Evolutionary conservation across 2,888 invertebrate genomes (phyloP).

Genomic region (Tetanocera ferruginea): DNA sequence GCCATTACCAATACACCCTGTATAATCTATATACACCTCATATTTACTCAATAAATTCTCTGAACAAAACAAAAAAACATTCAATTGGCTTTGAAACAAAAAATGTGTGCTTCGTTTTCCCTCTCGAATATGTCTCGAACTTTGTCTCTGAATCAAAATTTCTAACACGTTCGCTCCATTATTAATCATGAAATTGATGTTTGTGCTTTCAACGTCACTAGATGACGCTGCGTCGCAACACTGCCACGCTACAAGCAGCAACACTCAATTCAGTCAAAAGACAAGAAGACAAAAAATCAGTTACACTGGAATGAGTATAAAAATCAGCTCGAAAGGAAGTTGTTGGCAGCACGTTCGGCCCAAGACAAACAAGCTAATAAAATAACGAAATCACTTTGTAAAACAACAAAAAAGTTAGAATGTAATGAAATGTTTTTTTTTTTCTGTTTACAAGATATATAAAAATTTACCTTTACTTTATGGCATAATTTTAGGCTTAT

Average conservation of each 20-base stretch:
- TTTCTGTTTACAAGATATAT: background rate
- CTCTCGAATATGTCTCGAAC: background rate
- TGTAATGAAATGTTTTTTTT: background rate
- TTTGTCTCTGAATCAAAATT: slow-evolving; percentile 16
- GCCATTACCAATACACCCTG: too few species aligned
- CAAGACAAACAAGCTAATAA: slow-evolving; percentile 9
- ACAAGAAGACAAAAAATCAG: background rate
- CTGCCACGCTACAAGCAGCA: background rate
- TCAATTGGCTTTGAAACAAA: background rate
- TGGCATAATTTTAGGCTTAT: background rate
- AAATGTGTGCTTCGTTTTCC: background rate
- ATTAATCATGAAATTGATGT: slow-evolving; percentile 40
- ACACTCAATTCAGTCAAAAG: background rate
- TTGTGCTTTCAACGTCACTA: slow-evolving; percentile 12
- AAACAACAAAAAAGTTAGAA: slow-evolving; percentile 7
- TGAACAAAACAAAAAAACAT: background rate
- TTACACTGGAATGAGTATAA: background rate
- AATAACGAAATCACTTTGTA: slow-evolving; percentile 18
- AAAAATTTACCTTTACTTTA: too few species aligned
- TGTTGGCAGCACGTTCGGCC: slow-evolving; percentile 13
- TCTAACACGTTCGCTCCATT: slow-evolving; percentile 34
- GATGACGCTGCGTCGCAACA: background rate
- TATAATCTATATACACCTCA: background rate
- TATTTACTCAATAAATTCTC: background rate
- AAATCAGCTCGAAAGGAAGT: background rate